Evolutionary conservation across 2,888 invertebrate genomes (phyloP), one percentile per base, ranked within the genome.

Genomic region (Meloe dianella): DNA sequence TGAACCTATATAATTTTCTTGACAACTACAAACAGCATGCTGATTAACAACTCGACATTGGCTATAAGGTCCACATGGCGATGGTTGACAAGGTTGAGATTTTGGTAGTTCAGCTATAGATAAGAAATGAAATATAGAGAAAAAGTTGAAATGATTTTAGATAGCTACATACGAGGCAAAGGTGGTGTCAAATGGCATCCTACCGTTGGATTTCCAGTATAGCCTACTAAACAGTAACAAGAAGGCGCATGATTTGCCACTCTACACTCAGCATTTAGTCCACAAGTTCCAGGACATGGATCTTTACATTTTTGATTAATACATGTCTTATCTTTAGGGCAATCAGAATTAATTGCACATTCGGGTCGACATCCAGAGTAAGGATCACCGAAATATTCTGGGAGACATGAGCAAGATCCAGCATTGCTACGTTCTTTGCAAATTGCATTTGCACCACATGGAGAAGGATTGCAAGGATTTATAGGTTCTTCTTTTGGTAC

Each of bases 331-430:
- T 89, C 89, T 71, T 89, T 87, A 35, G 89, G 85, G 77, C 95
- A 95, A 77, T 95, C 95, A 29, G 91, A 90, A 79, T 95, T 95
- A 60, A 89, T 90, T 4, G 94, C 91, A 80, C 95, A 95, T 85
- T 95, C 94, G 4, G 94, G 94, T 73, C 92, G 87, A 81, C 95
- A 95, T 66, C 93, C 92, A 1, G 90, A 89, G 79, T 94, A 94
- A 0, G 96, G 95, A 84, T 96, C 94, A 41, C 96, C 96, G 74
- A 90, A 91, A 82, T 94, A 95, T 79, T 92, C 93, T 12, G 91
- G 89, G 64, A 92, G 83, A 80, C 96, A 96, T 14, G 89, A 87
- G 79, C 96, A 96, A 20, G 94, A 91, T 60, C 94, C 95, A 20
- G 92, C 94, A 35, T 91, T 91, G 81, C 92, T 92, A 74, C 90